These are phyloP conservation scores for Archilochus colubris DNA, from an alignment of 2,113 vertebrate genomes.

Conservation along the genomic window DNA sequence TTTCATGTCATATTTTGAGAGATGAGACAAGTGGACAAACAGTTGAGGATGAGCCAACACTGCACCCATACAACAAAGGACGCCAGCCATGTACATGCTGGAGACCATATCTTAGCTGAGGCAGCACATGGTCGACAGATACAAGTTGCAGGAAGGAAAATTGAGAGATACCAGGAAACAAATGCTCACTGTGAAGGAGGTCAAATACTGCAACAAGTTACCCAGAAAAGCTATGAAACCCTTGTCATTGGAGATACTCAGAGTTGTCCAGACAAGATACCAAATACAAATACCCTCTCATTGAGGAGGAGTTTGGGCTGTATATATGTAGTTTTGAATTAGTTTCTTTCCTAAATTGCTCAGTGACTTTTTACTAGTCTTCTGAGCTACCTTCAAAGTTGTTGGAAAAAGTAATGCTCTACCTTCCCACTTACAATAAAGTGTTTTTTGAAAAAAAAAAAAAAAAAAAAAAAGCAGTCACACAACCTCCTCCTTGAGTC, in stretches of 20 bases:
- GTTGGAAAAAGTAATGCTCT: background rate
- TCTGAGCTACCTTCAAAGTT: background rate
- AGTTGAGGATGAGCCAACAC: background rate
- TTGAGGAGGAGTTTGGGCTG: background rate
- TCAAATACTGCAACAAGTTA: background rate
- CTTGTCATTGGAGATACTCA: background rate
- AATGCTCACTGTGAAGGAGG: background rate
- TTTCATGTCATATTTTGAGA: background rate
- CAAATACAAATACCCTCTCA: background rate
- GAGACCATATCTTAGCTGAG: background rate
- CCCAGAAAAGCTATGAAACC: background rate
- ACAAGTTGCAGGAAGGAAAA: background rate
- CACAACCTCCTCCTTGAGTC: background rate
- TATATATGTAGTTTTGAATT: background rate
- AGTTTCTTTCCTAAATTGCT: background rate
- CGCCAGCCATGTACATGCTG: background rate
- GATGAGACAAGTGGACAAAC: background rate
- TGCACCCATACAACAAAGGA: background rate
- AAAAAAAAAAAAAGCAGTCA: accelerated
- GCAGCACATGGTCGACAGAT: background rate
- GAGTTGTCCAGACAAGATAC: background rate
- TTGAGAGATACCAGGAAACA: background rate
- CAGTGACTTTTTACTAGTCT: background rate
- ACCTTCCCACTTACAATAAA: accelerated
- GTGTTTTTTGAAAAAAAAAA: background rate